Evolutionary conservation across 1,140 invertebrate species (phyloP).

Genomic region (Cydia pomonella): DNA sequence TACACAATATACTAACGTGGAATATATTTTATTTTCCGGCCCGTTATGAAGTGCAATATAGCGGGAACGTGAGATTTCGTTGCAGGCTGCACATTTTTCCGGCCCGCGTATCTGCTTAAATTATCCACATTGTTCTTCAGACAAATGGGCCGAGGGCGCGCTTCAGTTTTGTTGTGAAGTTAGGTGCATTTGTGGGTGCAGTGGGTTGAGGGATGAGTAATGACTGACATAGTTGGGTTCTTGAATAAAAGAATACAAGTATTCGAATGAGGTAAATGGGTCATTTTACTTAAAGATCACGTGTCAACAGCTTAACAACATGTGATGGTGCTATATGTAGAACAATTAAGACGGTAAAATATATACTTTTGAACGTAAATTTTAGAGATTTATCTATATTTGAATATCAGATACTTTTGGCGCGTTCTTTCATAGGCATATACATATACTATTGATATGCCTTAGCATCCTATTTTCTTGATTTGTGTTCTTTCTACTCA

Average conservation of each 20-base stretch:
- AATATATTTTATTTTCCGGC: conserved; percentile 6
- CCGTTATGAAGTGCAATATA: conserved; percentile 6
- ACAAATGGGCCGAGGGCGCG: conserved; percentile 28
- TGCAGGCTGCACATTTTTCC: conserved; percentile 28
- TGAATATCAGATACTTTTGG: too few species aligned
- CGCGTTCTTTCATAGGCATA: too few species aligned
- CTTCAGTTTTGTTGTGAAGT: conserved; percentile 25
- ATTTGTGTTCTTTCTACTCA: too few species aligned
- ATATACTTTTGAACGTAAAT: too few species aligned
- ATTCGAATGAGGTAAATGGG: background rate
- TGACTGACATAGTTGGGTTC: background rate
- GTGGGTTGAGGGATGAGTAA: background rate
- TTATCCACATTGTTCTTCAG: conserved; percentile 27
- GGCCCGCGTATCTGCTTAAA: conserved; percentile 28
- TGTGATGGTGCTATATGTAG: too few species aligned
- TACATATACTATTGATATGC: too few species aligned
- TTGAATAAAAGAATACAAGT: background rate
- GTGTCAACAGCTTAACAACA: too few species aligned
- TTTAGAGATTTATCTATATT: too few species aligned
- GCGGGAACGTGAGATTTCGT: conserved; percentile 21
- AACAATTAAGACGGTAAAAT: too few species aligned
- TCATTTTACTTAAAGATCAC: too few species aligned
- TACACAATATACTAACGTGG: background rate
- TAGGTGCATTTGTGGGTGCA: conserved; percentile 17
- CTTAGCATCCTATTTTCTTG: too few species aligned